Percentiles rank a stretch among this genome's conserved stretches.
Conservation (phyloP, 2,888 invertebrate genomes). For the Agrypnus murinus region DNA sequence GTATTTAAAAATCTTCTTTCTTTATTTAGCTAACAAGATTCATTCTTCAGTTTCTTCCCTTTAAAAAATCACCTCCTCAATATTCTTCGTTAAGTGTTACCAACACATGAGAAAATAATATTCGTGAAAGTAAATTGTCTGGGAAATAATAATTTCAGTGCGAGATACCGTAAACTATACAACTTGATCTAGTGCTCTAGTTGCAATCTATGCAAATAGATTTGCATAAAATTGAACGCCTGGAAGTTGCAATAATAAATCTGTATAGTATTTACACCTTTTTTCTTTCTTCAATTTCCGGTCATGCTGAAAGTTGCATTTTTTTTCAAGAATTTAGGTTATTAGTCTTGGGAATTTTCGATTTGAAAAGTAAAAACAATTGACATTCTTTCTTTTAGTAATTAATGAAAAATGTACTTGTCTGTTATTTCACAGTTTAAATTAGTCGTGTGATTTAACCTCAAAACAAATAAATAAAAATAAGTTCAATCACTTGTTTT, state of each 20-base stretch:
- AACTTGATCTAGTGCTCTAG: not conserved
- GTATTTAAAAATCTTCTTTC: not conserved
- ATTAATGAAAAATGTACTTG: too few species aligned
- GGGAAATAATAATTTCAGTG: not conserved
- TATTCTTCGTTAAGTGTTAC: not conserved
- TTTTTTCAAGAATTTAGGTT: not conserved
- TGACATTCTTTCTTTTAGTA: too few species aligned
- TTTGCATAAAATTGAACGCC: constrained; percentile 23
- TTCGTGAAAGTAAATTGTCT: constrained; percentile 4
- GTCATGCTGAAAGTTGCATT: not conserved
- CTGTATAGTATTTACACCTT: not conserved
- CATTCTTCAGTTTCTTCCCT: not conserved
- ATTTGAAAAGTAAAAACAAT: not conserved
- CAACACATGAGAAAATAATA: not conserved
- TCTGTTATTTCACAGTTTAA: too few species aligned
- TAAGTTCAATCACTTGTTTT: too few species aligned
- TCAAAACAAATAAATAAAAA: too few species aligned
- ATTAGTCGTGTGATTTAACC: too few species aligned
- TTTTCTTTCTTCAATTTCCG: not conserved
- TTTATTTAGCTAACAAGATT: not conserved
- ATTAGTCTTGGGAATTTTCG: constrained; percentile 4
- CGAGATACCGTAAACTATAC: not conserved
- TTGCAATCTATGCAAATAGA: not conserved
- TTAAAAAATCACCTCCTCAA: not conserved
- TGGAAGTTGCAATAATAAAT: constrained; percentile 10